Conservation (phyloP, 30 jellyfish, hydroid and myxozoan species). For the Clytia hemisphaerica region DNA sequence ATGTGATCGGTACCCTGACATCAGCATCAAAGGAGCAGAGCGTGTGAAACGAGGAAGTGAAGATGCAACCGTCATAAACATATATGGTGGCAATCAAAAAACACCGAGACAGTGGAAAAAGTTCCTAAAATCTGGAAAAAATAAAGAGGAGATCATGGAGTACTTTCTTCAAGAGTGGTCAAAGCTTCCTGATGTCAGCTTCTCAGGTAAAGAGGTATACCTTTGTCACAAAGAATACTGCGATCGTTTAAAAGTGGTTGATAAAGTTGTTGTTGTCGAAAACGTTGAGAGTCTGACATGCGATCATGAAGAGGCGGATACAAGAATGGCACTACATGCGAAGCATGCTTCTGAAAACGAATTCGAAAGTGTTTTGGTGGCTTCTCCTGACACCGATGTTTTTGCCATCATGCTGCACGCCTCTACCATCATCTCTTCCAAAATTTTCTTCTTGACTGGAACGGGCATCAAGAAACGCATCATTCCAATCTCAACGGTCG, state of each 20-base stretch:
- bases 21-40: conserved; percentile 50
- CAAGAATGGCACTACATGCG: conserved; percentile 7
- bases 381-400: conserved; percentile 4
- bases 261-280: no score
- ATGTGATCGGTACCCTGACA: conserved; percentile 42
- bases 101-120: conserved; percentile 7
- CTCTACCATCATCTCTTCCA: no score
- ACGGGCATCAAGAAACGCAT: background rate
- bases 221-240: background rate
- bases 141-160: background rate
- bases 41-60: conserved; percentile 42
- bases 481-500: conserved; percentile 3
- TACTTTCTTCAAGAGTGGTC: conserved; percentile 6
- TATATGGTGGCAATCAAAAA: background rate
- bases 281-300: conserved; percentile 2
- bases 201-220: background rate
- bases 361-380: background rate
- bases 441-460: conserved; percentile 7
- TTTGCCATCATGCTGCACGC: no score
- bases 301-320: conserved; percentile 16
- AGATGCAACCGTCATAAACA: background rate
- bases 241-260: background rate
- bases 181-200: no score
- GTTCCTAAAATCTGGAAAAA: background rate
- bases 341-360: conserved; percentile 5